Base-by-base conservation (phyloP, 2,797 vertebrate species). In the Varecia variegata region DNA sequence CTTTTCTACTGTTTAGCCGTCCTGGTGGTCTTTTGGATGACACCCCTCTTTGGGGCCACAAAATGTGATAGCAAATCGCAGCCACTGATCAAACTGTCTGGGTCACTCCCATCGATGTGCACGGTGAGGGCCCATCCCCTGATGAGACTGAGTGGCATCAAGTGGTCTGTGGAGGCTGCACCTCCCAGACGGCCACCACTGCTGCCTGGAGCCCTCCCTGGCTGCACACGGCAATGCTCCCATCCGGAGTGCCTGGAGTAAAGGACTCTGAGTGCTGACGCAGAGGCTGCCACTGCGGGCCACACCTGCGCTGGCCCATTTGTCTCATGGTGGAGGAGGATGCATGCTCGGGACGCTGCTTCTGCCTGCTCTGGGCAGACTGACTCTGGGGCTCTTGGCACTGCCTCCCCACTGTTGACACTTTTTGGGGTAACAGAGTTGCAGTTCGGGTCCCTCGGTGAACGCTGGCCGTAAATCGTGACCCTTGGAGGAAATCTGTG, bases 251-350 rank as follows among this genome's bases (percentile, higher is more conserved):
- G 11, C 13, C 35, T 7, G 12, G 12, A 62, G 43, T 13, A 20
- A 50, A 60, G 15, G 83, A 13, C 25, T 68, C 68, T 5, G 47
- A 5, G 27, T 58, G 50, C 58, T 43, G 43, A 45, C 23, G n/a
- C n/a, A 60, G 58, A 82, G 18, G 32, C 65, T 73, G 68, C 58
- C 68, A 30, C 40, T 47, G 32, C 12, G 32, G 11, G 14, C 20
- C 56, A 67, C 50, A 23, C 2, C 1, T 27, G 47, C 15, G 27
- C 2, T 1, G 0, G 35, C 17, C 11, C 4, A 1, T 3, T 13
- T 38, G 38, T 30, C 25, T 50, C 14, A 11, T 2, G 21, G 52
- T 30, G 23, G 43, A 30, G 40, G 62, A 68, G 43, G 81, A 80
- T 1, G 17, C 21, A 9, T 38, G 54, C 25, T 50, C 1, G 21